Base-by-base conservation (phyloP, 1,140 invertebrate species). In the Neodiprion fabricii region DNA sequence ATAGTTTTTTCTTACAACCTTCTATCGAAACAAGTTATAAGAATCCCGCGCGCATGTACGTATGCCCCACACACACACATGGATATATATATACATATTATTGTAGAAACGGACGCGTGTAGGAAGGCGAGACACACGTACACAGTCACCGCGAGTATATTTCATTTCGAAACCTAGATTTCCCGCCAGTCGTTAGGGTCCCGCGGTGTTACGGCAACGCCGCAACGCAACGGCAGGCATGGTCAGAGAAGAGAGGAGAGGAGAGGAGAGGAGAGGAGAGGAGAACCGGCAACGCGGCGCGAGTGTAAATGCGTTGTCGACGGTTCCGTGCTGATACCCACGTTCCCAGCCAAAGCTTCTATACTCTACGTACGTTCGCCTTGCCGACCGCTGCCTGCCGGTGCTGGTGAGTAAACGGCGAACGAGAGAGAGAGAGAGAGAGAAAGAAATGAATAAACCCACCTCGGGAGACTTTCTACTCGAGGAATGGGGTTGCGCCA, bases 251-350 rank as follows among this genome's bases (percentile, higher is more conserved):
- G 69, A 75, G 71, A 75, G 74, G 61, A 21, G 71, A 73, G 72
- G 69, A 28, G 73, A 70, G 75, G 72, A 70, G 61, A 70, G 77
- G 76, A 80, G 77, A 74, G 67, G 83, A 82, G 83, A 85, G 86
- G 85, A 83, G 87, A 87, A 87, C 82, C 83, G 87, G 87, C 86
- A 88, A 88, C 86, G 65, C 75, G 79, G 85, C 83, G 75, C 76
- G 71, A 75, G 77, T 76, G 80, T 80, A 83, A 84, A 84, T 85
- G 84, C 85, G 82, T 85, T 82, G 82, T 85, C 85, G 82, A 85
- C 85, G 85, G 87, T 88, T 88, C 86, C 87, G 87, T 88, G 85
- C 87, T 87, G 86, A 88, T 88, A 88, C 86, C 86, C 87, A 88
- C 87, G 87, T 84, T 86, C 85, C 85, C 84, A 83, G 80, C 17